phyloP scores from a whole-genome alignment of 2,113 vertebrate species.

The Corythaeola cristata region DNA sequence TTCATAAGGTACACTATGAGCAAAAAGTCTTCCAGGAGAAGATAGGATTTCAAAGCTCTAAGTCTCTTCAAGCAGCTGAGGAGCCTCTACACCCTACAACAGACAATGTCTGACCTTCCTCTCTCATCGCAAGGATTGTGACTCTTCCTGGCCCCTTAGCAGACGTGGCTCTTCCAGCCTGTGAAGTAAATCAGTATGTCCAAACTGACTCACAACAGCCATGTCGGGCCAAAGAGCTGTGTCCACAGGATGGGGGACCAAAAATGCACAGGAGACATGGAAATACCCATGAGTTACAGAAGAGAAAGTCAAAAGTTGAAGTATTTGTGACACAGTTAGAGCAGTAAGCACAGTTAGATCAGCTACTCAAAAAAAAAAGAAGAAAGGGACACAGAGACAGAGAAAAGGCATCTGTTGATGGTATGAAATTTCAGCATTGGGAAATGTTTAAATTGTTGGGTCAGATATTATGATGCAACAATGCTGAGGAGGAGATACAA shows the following conservation, averaged over 20 bases:
- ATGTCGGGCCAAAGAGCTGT: background rate
- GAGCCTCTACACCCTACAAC: background rate
- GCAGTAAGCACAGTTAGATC: background rate
- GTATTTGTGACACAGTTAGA: background rate
- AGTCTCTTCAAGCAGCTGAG: background rate
- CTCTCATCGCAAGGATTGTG: background rate
- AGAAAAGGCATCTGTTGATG: background rate
- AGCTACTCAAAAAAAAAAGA: background rate
- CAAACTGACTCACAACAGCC: background rate
- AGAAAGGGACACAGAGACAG: background rate
- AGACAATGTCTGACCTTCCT: background rate
- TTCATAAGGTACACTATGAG: background rate
- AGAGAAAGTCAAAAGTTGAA: background rate
- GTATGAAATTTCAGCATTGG: background rate
- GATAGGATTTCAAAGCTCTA: background rate
- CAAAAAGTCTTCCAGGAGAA: background rate
- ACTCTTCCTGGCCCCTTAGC: background rate
- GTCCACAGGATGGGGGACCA: background rate
- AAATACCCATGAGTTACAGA: background rate
- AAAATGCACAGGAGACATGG: background rate
- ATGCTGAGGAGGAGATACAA: background rate
- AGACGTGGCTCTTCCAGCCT: background rate
- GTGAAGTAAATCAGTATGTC: background rate
- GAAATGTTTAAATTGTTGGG: constrained; percentile 7
- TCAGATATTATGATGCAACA: background rate